A percentile compares a stretch with the other conserved stretches of the same genome.
phyloP scores from a whole-genome alignment of 2,888 invertebrate genomes.

The Heliconius hortense region DNA sequence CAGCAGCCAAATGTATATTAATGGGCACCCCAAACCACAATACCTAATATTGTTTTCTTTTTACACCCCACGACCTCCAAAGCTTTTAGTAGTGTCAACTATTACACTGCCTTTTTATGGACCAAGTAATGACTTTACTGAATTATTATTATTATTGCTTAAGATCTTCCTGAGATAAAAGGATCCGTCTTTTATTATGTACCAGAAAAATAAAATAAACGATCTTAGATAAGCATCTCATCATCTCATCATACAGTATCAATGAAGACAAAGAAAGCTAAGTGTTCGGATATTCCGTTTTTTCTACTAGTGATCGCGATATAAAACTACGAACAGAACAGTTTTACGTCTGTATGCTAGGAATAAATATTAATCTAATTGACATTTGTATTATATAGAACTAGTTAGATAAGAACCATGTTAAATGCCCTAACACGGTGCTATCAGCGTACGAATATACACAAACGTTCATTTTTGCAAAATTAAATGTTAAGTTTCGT shows the following conservation, averaged over 20 bases:
- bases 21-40: slow-evolving; percentile 70
- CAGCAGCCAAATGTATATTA: slow-evolving; percentile 75
- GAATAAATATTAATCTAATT: neutral
- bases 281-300: neutral
- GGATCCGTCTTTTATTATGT: neutral
- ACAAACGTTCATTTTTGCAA: neutral
- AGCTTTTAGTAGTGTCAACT: slow-evolving; percentile 75
- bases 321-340: neutral
- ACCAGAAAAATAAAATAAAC: neutral
- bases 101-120: slow-evolving; percentile 67
- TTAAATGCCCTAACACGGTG: neutral
- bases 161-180: slow-evolving; percentile 31
- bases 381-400: neutral
- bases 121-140: slow-evolving; percentile 63
- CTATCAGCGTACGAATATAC: neutral
- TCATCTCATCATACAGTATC: neutral
- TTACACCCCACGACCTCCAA: slow-evolving; percentile 66
- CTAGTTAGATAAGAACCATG: neutral
- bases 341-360: neutral
- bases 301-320: neutral
- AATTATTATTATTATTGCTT: slow-evolving; percentile 37
- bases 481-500: neutral
- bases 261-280: neutral
- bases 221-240: neutral
- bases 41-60: slow-evolving; percentile 76